These are phyloP conservation scores for Spizella passerina DNA, from an alignment of 2,797 vertebrate species.

Conservation along the genomic window DNA sequence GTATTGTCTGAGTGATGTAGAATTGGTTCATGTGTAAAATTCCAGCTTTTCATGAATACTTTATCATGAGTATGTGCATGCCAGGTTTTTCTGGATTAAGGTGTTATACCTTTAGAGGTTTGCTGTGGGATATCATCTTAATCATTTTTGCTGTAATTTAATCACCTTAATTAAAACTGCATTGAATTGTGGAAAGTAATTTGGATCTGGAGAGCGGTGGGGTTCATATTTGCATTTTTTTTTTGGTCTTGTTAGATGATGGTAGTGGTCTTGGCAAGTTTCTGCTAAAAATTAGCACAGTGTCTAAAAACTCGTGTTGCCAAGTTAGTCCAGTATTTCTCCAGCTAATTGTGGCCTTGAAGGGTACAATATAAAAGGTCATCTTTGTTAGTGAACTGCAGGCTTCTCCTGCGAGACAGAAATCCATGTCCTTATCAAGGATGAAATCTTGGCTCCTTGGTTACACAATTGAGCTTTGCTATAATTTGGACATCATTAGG, in stretches of 20 bases:
- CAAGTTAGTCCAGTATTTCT: constrained; percentile 36
- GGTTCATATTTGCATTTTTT: not conserved
- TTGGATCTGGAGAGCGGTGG: constrained; percentile 38
- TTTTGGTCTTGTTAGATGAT: not conserved
- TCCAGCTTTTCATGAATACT: constrained; percentile 24
- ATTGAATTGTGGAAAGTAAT: constrained; percentile 48
- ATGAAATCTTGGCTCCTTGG: constrained; percentile 67
- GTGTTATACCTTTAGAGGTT: constrained; percentile 51
- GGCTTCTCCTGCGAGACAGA: constrained; percentile 53
- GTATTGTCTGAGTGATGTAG: constrained; percentile 62
- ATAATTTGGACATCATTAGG: constrained; percentile 69
- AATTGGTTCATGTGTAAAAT: constrained; percentile 57
- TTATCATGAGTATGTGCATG: not conserved
- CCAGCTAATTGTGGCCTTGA: constrained; percentile 63
- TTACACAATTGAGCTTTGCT: constrained; percentile 64
- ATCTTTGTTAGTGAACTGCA: constrained; percentile 65
- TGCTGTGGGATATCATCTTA: constrained; percentile 45
- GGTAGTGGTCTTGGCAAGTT: constrained; percentile 30
- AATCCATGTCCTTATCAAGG: constrained; percentile 64
- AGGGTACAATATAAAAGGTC: constrained; percentile 57
- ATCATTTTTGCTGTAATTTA: constrained; percentile 64
- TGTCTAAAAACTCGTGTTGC: constrained; percentile 52
- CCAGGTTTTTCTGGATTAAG: constrained; percentile 18
- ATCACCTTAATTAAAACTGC: constrained; percentile 55
- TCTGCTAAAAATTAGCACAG: constrained; percentile 41